Evolutionary conservation across 2,888 invertebrate genomes (phyloP), one percentile per base, ranked within the genome.

Genomic region (Geotrupes spiniger): DNA sequence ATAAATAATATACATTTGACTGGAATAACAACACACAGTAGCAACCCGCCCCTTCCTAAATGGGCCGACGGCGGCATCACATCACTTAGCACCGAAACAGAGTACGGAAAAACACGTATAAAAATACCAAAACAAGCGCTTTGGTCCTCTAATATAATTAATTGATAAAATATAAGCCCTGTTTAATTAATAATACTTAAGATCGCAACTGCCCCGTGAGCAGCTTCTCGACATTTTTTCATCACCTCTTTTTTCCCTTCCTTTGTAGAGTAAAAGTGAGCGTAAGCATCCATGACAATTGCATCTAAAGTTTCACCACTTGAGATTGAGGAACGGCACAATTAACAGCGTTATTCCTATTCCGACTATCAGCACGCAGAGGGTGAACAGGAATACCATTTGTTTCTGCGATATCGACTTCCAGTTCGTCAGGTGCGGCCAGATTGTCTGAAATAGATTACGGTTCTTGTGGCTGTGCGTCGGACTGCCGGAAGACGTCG

Each of bases 361-460:
- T 41, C 68, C 70, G 37, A 65, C 42, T 28, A 70, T 44, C 42
- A 66, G 61, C 40, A 69, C 48, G 39, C 64, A 46, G 36, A 82
- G 72, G 57, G 86, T 64, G 50, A 57, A 63, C 43, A 68, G 58
- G 51, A 63, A 59, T n/a, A 64, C 85, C 71, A 79, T 77, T 68
- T 86, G 83, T 56, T 77, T 76, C 63, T 81, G 81, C 25, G 78
- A 77, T 63, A 79, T 69, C 38, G 69, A 69, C 60, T 69, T 72
- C 48, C 53, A 39, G 27, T 51, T 48, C 5, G 42, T 41, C 38
- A 55, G 26, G 9, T 52, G 56, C 2, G 56, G 46, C 52, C 54
- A 55, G n/a, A 57, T 42, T 6, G 51, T 47, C 14, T 57, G 52
- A 9, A 21, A 21, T 3, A 21, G 6, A 21, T 3, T 21, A 6